Evolutionary conservation across 2,888 invertebrate species (phyloP), one percentile per base, ranked within the genome.

Genomic region (Tachina fera): DNA sequence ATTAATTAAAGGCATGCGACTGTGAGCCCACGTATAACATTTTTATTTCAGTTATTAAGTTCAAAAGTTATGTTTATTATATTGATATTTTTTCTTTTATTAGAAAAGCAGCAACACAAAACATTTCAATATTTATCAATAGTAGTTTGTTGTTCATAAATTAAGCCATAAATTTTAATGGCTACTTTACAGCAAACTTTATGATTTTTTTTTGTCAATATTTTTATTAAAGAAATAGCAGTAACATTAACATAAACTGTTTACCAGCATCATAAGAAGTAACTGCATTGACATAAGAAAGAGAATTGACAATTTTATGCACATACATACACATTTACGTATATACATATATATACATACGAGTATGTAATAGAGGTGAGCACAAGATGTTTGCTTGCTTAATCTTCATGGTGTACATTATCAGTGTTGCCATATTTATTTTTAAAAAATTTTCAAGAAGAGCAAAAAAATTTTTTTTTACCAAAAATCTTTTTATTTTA

Each of bases 161-260:
- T 74, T 58, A 51, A 67, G 58, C n/a, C 2, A 67, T 80, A 67
- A 74, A 65, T 49, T 72, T 74, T 60, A 56, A 74, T 74, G 63
- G 70, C 47, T 49, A 10, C 11, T 22, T 47, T 41, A 41, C 45
- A 49, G 31, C 61, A 45, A 31, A n/a, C 58, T 41, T 67, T 56
- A 19, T 5, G 14, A 41, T 60, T 61, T 22, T 19, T 56, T 13
- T 5, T n/a, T n/a, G n/a, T n/a, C n/a, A 31, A 58, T 39, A 22
- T 43, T 22, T 53, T 53, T 67, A 16, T 43, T 43, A 31, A n/a
- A 43, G 16, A 70, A 43, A 75, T 70, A 81, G 70, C 75, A 56
- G 61, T 68, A 56, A 75, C 61, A 81, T 81, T 81, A 68, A 75
- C 81, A 81, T 81, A 81, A 75, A 81, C 75, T 68, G 14, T 45